Evolutionary conservation across 1,140 invertebrate species (phyloP), one percentile per base, ranked within the genome.

Genomic region (Probaryconus sp.): DNA sequence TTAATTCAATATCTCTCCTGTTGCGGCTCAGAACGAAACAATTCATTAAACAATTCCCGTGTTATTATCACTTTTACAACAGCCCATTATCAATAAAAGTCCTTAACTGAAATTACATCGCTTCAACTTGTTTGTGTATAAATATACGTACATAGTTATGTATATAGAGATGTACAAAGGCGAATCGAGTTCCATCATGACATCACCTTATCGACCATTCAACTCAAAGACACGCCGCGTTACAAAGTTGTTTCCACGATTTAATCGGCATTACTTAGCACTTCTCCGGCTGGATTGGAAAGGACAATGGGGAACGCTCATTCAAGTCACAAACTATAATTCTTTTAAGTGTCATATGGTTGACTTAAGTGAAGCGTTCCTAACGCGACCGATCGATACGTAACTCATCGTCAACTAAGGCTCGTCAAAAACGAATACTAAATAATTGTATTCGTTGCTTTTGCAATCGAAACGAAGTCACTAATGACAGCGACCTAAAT

Each of bases 201-300:
- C 53, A 58, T 55, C 31, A 21, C 31, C 47, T 55, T 60, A 69
- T 60, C 53, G 33, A 14, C n/a, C 35, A 10, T 37, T 45, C 16
- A 30, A 68, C 51, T 35, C 17, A 58, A 48, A 47, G 53, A 58
- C 45, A 37, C n/a, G n/a, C 38, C 35, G 33, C 28, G 18, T 4
- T 28, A 11, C 30, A 42, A 37, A 6, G 33, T 21, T 47, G 20
- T 51, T 51, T 53, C 58, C 40, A 38, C 50, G 67, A 63, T 70
- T 70, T 70, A 70, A 70, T 70, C 67, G 17, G 14, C 68, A 63
- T 71, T 71, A 71, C 68, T 42, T 50, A 42, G 67, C 67, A 37
- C 17, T 70, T 70, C 55, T 35, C 18, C 3, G 7, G 20, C 31
- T 58, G 50, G 38, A 56, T 70, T 37, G 48, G 40, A 53, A 53